A percentile compares a stretch with the other conserved stretches of the same genome.
Conservation (phyloP, 2,888 invertebrate species). For the Patella caerulea region DNA sequence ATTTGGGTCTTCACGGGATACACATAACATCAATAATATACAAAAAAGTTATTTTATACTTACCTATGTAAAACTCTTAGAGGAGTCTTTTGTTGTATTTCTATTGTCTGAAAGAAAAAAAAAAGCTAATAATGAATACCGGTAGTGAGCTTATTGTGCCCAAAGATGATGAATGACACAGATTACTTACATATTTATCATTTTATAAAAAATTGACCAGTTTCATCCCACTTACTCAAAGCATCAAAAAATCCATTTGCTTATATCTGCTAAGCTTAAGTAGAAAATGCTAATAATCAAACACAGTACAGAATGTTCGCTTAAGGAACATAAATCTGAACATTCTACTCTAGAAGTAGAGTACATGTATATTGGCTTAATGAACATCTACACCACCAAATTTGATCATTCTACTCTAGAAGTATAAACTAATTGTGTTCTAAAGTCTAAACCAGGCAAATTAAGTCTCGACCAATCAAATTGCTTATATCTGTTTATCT, state of each 20-base stretch:
- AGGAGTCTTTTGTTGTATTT: constrained; percentile 87
- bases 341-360: neutral
- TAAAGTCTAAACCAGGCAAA: no score
- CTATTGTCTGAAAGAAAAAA: constrained; percentile 71
- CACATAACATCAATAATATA: neutral
- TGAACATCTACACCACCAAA: no score
- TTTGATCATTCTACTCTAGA: no score
- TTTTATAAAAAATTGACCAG: no score
- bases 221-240: neutral
- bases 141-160: neutral
- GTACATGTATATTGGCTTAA: no score
- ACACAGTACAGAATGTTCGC: neutral
- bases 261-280: no score
- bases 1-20: neutral
- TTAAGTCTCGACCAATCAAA: no score
- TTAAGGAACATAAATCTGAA: neutral
- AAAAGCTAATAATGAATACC: neutral
- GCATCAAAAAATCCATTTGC: no score
- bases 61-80: constrained; percentile 86
- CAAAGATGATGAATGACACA: neutral
- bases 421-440: no score
- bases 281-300: no score
- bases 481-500: no score
- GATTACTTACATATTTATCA: no score
- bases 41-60: neutral